These are phyloP conservation scores for Brachypalpus laphriformis DNA, from an alignment of 2,888 invertebrate genomes.

Conservation along the genomic window DNA sequence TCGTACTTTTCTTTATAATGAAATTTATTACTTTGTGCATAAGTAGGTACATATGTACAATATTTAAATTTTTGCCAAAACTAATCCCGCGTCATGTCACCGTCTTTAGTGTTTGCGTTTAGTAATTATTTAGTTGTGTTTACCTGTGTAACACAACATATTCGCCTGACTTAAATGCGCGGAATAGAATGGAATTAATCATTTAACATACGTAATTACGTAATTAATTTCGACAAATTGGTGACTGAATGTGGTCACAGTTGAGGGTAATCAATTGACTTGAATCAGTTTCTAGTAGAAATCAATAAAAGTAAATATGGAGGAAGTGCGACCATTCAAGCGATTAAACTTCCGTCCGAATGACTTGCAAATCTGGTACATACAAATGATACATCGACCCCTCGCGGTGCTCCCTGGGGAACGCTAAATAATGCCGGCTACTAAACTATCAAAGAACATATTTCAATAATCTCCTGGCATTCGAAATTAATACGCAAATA, in stretches of 20 bases:
- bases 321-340: not conserved
- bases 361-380: too few relatives aligned
- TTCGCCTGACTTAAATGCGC: not conserved
- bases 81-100: too few relatives aligned
- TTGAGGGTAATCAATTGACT: conserved; percentile 12
- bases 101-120: too few relatives aligned
- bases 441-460: too few relatives aligned
- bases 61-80: conserved; percentile 21
- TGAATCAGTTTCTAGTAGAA: not conserved
- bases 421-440: too few relatives aligned
- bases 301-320: not conserved
- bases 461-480: too few relatives aligned
- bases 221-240: conserved; percentile 32
- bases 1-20: not conserved
- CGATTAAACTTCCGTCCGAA: not conserved
- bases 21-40: not conserved
- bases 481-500: too few relatives aligned
- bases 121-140: not conserved
- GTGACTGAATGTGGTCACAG: conserved; percentile 1
- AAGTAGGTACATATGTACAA: too few relatives aligned
- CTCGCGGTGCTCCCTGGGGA: too few relatives aligned
- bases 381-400: too few relatives aligned
- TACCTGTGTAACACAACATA: not conserved
- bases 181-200: not conserved
- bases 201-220: conserved; percentile 24